Evolutionary conservation across 1,140 invertebrate species (phyloP), one percentile per base, ranked within the genome.

Genomic region (Megalopta genalis): DNA sequence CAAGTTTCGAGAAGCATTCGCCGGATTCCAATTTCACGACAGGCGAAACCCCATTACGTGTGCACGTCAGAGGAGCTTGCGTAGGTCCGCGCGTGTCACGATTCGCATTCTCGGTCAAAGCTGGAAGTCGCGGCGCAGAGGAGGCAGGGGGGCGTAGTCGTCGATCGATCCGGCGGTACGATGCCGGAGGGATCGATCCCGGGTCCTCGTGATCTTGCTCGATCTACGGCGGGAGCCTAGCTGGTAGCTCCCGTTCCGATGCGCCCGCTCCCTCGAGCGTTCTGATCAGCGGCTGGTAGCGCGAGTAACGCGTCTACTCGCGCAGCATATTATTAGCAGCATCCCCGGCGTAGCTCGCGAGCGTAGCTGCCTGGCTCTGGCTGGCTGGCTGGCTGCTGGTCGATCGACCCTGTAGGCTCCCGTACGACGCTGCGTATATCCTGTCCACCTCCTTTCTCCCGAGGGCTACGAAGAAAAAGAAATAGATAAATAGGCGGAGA

Each of bases 301-400:
- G 81, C 85, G 82, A 80, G 86, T 85, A 87, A 85, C 87, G 86
- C 85, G 86, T 72, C 84, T 82, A 86, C 86, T 89, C 81, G 86
- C 87, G 70, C 84, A 88, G 87, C 88, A 84, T 87, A 87, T 87
- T 87, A 87, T 87, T 87, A 87, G 79, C 86, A 84, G 63, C 86
- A 84, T 87, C 85, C 82, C 77, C 67, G 73, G 42, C n/a, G n/a
- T n/a, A n/a, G n/a, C 12, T 46, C 42, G 42, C 42, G 3, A 46
- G 42, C n/a, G n/a, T n/a, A n/a, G n/a, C n/a, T n/a, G n/a, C n/a
- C n/a, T n/a, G n/a, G n/a, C n/a, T n/a, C n/a, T n/a, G n/a, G n/a
- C n/a, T n/a, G n/a, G n/a, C n/a, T n/a, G n/a, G n/a, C n/a, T n/a
- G n/a, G n/a, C n/a, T n/a, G n/a, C n/a, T n/a, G n/a, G n/a, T 75